phyloP scores from a whole-genome alignment of 1,140 invertebrate species.

The Macrotrachela quadricornifera region DNA sequence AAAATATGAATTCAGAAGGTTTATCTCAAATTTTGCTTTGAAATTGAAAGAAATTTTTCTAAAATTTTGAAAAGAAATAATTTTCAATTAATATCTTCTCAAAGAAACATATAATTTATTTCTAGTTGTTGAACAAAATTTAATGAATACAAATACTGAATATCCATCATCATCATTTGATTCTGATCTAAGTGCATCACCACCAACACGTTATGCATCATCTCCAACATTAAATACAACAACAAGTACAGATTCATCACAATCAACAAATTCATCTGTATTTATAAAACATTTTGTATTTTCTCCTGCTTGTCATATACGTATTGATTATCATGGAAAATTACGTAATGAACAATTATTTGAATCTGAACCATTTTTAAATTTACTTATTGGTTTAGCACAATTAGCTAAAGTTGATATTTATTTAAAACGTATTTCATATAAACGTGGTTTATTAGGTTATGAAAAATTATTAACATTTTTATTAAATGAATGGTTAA shows the following conservation, averaged over 20 bases:
- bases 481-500: constrained; percentile 64
- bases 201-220: neutral
- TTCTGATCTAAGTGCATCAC: neutral
- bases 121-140: no score
- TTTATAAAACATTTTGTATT: constrained; percentile 52
- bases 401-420: constrained; percentile 75
- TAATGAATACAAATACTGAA: no score
- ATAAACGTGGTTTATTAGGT: constrained; percentile 55
- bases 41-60: no score
- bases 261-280: neutral
- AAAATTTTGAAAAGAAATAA: no score
- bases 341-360: no score
- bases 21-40: no score
- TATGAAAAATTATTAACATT: constrained; percentile 57
- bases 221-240: neutral
- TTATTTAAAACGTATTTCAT: constrained; percentile 53
- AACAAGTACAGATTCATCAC: neutral
- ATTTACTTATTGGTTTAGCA: constrained; percentile 53
- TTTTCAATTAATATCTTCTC: no score
- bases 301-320: constrained; percentile 63
- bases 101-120: no score
- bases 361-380: no score
- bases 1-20: no score
- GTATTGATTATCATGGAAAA: constrained; percentile 64
- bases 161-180: neutral